phyloP scores from a whole-genome alignment of 2,888 invertebrate species.

The Cinara cedri region DNA sequence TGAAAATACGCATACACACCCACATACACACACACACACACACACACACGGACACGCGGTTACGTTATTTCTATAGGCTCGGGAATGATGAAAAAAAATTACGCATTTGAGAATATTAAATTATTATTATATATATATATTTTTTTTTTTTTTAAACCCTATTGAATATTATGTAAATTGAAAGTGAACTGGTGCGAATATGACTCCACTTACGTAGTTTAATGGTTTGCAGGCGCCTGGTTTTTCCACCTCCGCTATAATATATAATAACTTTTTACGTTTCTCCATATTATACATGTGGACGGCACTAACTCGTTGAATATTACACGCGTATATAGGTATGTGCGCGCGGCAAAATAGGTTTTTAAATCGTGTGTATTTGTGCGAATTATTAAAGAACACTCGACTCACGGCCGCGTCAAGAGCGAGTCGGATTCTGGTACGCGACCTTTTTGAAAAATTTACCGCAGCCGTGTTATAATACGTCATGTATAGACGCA shows the following conservation, averaged over 20 bases:
- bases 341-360: neutral
- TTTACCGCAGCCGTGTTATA: neutral
- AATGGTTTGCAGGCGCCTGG: slow-evolving; percentile 29
- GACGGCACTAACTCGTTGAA: neutral
- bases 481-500: no score
- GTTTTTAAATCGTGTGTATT: slow-evolving; percentile 11
- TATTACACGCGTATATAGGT: neutral
- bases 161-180: slow-evolving; percentile 44
- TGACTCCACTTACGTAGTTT: slow-evolving; percentile 44
- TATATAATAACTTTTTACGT: slow-evolving; percentile 25
- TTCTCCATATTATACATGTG: neutral
- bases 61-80: slow-evolving; percentile 35
- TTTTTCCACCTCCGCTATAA: slow-evolving; percentile 22
- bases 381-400: slow-evolving; percentile 35
- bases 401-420: slow-evolving; percentile 16
- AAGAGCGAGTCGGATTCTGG: slow-evolving; percentile 6
- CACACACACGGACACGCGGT: no score
- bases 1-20: no score
- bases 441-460: slow-evolving; percentile 20
- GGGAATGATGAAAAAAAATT: slow-evolving; percentile 8
- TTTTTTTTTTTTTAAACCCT: slow-evolving; percentile 9
- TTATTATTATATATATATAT: no score
- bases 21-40: neutral
- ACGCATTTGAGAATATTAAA: slow-evolving; percentile 25
- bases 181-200: slow-evolving; percentile 42